Base-by-base conservation (phyloP, 2,888 invertebrate species). In the Himalopsyche anomala region DNA sequence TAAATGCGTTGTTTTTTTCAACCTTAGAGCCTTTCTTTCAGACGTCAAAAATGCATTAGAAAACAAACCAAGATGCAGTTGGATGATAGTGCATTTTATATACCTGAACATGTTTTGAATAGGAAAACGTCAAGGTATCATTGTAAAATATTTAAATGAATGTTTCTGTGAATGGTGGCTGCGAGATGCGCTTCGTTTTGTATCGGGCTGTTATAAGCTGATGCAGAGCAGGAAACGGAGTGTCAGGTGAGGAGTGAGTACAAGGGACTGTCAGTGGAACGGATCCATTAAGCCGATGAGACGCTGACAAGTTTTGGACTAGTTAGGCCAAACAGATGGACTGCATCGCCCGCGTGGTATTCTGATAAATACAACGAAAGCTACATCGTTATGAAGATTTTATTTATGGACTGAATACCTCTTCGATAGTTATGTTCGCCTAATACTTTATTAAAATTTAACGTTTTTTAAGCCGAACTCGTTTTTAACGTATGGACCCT, bases 41-140 rank as follows among this genome's bases (percentile, higher is more conserved):
- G 36, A 83, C 83, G 83, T 83, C 83, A 83, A 36, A 83, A 40
- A 56, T 55, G 42, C 83, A 83, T 83, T 83, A 56, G 83, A 56
- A 83, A 83, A 55, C 55, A 83, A 62, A n/a, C 36, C 40, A 56
- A 83, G 83, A 83, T 83, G 56, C 36, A 56, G n/a, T 55, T 55
- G 54, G 19, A 40, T 28, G 62, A 62, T 62, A 62, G 62, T 8
- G 62, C 62, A 62, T 62, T 62, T 62, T 28, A 62, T 62, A 62
- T 9, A 62, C 62, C 3, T 19, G 62, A 62, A 62, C 62, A 62
- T 62, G 62, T 62, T 62, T 62, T 62, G 62, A 62, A 62, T 62
- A 62, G 82, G 28, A 40, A 17, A 45, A 36, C 51, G 82, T 81
- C 45, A 81, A 28, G 82, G 42, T 81, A 81, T 81, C 82, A 81